These are phyloP conservation scores for Cephonodes hylas DNA, from an alignment of 2,888 invertebrate species.

Conservation along the genomic window DNA sequence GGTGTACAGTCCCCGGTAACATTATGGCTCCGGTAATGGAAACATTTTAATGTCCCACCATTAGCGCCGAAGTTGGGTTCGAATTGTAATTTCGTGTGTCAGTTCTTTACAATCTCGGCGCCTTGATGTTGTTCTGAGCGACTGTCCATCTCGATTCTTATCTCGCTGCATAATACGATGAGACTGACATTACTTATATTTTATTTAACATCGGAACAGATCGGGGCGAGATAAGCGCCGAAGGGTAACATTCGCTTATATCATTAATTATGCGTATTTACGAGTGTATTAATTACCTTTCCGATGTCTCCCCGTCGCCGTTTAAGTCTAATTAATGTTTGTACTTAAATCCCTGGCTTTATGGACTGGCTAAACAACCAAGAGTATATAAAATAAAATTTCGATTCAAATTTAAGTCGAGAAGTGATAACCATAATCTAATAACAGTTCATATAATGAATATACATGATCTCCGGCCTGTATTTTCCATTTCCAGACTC, in stretches of 20 bases:
- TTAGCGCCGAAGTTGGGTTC: conserved; percentile 68
- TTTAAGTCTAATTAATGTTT: conserved; percentile 21
- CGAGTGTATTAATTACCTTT: conserved; percentile 22
- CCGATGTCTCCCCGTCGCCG: conserved; percentile 12
- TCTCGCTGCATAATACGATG: conserved; percentile 75
- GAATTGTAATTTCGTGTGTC: conserved; percentile 72
- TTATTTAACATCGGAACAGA: conserved; percentile 77
- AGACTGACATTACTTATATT: conserved; percentile 80
- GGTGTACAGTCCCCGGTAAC: too few relatives aligned
- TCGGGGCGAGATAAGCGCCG: conserved; percentile 68
- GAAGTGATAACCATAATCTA: too few relatives aligned
- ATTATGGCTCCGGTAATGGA: conserved; percentile 65
- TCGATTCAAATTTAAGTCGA: too few relatives aligned
- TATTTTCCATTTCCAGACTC: too few relatives aligned
- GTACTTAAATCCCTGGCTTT: not conserved
- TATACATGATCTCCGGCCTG: too few relatives aligned
- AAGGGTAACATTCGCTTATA: conserved; percentile 70
- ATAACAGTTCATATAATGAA: too few relatives aligned
- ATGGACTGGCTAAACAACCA: too few relatives aligned
- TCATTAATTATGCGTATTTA: conserved; percentile 67
- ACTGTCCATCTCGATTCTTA: conserved; percentile 77
- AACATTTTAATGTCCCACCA: conserved; percentile 75
- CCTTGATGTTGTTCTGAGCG: conserved; percentile 75
- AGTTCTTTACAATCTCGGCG: conserved; percentile 69
- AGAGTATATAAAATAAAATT: too few relatives aligned